Evolutionary conservation across 2,797 vertebrate species (phyloP).

Genomic region (Neoniphon sammara): DNA sequence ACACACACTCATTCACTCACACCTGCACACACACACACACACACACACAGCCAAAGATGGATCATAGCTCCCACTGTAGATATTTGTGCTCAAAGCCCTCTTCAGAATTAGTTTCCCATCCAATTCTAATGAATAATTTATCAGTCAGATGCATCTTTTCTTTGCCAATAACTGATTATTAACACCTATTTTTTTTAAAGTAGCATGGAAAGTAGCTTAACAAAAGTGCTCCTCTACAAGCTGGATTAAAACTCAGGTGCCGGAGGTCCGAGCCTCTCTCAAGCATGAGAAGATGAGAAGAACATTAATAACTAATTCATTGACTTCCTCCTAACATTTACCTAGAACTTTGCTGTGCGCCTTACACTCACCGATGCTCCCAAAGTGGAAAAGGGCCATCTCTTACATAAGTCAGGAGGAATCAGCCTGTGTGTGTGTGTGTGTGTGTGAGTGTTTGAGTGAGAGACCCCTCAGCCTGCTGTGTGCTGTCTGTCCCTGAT

Average conservation of each 20-base stretch:
- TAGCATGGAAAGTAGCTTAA: slow-evolving; percentile 49
- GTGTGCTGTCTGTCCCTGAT: slow-evolving; percentile 72
- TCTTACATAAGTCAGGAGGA: slow-evolving; percentile 38
- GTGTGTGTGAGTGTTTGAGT: slow-evolving; percentile 37
- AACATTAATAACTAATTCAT: slow-evolving; percentile 54
- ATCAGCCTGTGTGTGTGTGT: slow-evolving; percentile 49
- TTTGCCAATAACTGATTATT: slow-evolving; percentile 23
- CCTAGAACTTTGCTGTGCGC: slow-evolving; percentile 21
- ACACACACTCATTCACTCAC: slow-evolving; percentile 12
- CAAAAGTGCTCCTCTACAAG: slow-evolving; percentile 33
- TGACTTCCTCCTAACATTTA: slow-evolving; percentile 49
- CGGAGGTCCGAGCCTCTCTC: slow-evolving; percentile 29
- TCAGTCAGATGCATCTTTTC: slow-evolving; percentile 18
- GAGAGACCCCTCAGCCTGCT: slow-evolving; percentile 4
- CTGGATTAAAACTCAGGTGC: slow-evolving; percentile 53
- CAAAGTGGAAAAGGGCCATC: slow-evolving; percentile 41
- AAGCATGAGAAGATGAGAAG: slow-evolving; percentile 65
- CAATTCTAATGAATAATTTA: slow-evolving; percentile 39
- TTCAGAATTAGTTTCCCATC: slow-evolving; percentile 25
- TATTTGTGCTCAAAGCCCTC: slow-evolving; percentile 11
- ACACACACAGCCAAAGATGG: not conserved
- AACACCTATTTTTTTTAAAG: slow-evolving; percentile 8
- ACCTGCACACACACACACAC: slow-evolving; percentile 4
- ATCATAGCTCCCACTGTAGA: slow-evolving; percentile 6
- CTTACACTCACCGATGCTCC: slow-evolving; percentile 49